A percentile compares a stretch with the other conserved stretches of the same genome.
Conservation (phyloP, 2,888 invertebrate genomes). For the Neuroscelio doddi region DNA sequence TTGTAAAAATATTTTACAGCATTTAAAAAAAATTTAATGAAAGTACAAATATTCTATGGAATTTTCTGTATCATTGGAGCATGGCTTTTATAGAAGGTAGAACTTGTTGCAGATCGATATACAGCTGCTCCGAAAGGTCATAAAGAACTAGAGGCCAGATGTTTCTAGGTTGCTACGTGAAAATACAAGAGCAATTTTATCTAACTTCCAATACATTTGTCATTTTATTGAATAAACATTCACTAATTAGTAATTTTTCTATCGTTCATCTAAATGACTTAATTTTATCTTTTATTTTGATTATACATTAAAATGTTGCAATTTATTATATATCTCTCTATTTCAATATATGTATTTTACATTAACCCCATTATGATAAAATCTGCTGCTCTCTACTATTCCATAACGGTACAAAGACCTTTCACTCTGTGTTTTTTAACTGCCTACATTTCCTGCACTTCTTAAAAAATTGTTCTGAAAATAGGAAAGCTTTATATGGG, state of each 20-base stretch:
- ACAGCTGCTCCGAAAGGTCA: constrained; percentile 26
- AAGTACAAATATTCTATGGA: too few species aligned
- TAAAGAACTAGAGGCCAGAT: constrained; percentile 17
- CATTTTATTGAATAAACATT: too few species aligned
- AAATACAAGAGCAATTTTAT: too few species aligned
- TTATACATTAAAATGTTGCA: neutral
- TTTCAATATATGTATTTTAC: neutral
- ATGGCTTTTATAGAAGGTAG: constrained; percentile 11
- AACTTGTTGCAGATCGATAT: constrained; percentile 15
- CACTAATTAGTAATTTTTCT: too few species aligned
- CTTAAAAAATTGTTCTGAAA: neutral
- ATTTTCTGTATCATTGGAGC: too few species aligned
- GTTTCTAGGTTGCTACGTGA: neutral
- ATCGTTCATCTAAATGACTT: too few species aligned
- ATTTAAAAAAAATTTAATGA: too few species aligned
- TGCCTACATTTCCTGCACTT: neutral
- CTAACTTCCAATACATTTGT: too few species aligned
- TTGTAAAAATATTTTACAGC: too few species aligned
- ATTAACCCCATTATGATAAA: constrained; percentile 30
- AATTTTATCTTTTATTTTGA: too few species aligned
- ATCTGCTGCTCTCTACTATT: constrained; percentile 7
- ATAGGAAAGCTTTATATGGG: neutral
- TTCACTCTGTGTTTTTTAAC: constrained; percentile 33
- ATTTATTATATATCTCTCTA: constrained; percentile 1
- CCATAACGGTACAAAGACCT: constrained; percentile 34